Percentiles rank a stretch among this genome's conserved stretches.
These are phyloP conservation scores for Ariolimax columbianus DNA, from an alignment of 2,888 invertebrate species.

Conservation along the genomic window DNA sequence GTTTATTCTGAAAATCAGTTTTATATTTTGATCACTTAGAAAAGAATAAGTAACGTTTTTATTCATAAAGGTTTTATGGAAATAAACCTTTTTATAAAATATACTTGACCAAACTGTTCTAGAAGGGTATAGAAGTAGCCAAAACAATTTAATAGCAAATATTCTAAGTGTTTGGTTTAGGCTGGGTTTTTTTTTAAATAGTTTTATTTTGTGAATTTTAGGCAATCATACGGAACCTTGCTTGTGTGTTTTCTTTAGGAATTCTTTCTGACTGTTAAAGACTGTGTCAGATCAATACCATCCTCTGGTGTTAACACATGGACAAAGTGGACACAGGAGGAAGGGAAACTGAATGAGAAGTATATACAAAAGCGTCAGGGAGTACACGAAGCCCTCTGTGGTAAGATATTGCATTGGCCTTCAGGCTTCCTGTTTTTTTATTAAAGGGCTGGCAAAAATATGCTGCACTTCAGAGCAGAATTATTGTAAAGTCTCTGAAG, in stretches of 20 bases:
- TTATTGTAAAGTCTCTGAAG: not conserved
- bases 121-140: too few species aligned
- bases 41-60: too few species aligned
- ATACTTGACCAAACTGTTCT: too few species aligned
- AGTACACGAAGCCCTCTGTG: slow-evolving; percentile 85
- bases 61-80: too few species aligned
- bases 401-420: slow-evolving; percentile 80
- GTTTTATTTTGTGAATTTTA: too few species aligned
- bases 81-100: too few species aligned
- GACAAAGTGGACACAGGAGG: slow-evolving; percentile 86
- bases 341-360: slow-evolving; percentile 84
- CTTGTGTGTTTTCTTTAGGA: slow-evolving; percentile 82
- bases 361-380: slow-evolving; percentile 63
- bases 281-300: slow-evolving; percentile 82
- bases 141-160: too few species aligned
- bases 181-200: too few species aligned
- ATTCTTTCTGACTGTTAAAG: slow-evolving; percentile 95
- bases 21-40: too few species aligned
- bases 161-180: too few species aligned
- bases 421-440: not conserved
- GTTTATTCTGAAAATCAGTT: too few species aligned
- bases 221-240: too few species aligned
- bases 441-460: not conserved
- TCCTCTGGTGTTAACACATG: slow-evolving; percentile 83
- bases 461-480: not conserved